Base-by-base conservation (phyloP, 2,888 invertebrate species). In the Dorcus hopei region DNA sequence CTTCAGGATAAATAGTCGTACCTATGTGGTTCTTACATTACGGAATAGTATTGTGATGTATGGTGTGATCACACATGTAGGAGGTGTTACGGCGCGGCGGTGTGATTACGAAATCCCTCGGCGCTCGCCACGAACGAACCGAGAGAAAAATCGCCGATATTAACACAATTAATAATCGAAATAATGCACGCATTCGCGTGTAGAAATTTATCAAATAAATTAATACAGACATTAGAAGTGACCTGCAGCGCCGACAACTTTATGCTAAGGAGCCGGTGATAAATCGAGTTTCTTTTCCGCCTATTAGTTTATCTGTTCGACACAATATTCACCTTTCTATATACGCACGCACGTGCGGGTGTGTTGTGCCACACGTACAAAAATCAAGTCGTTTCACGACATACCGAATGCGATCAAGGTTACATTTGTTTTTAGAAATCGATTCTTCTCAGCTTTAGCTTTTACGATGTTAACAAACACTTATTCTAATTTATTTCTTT, bases 241-340 rank as follows among this genome's bases (percentile, higher is more conserved):
- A 54, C 54, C 54, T 54, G 54, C 54, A 54, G 54, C 45, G 45
- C 45, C 45, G 23, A 45, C 45, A 45, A 45, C 45, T 45, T 33
- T 41, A 11, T 11, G 9, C 45, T 45, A 45, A 49, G 11, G 14
- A 47, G 14, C 14, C 42, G 40, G 52, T 57, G 57, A 58, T 58
- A 58, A 58, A 65, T 65, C 16, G 61, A 50, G 54, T 62, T 64
- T 63, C 61, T 59, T 61, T 60, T 53, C 58, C 58, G 52, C 52
- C 61, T 62, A 56, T 61, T 62, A 61, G 55, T 60, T 63, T 65
- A 65, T 65, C 61, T 58, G 48, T 56, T 62, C 57, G 58, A 57
- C 6, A 33, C 59, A 63, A 64, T 61, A 64, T 61, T 59, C 11
- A 39, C 50, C 50, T 50, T 50, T 50, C 50, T 50, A 50, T 38